Conservation (phyloP, 2,888 invertebrate genomes). For the Escarpia spicata region DNA sequence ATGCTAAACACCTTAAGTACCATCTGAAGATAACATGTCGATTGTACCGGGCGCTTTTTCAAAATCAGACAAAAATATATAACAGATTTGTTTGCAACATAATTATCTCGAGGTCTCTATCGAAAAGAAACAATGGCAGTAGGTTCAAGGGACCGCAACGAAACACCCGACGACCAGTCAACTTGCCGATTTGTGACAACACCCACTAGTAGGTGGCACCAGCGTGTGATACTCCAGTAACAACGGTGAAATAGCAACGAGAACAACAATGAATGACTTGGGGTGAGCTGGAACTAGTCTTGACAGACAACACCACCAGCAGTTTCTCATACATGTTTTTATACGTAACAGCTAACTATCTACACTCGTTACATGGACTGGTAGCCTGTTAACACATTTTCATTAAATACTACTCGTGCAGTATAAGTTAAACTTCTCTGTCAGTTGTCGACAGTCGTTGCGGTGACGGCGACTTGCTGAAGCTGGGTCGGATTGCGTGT, state of each 20-base stretch:
- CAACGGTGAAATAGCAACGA: not conserved
- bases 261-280: not conserved
- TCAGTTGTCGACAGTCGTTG: slow-evolving; percentile 13
- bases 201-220: not conserved
- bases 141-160: not conserved
- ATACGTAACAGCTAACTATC: not conserved
- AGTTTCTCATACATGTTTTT: not conserved
- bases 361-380: not conserved
- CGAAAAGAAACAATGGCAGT: not conserved
- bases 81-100: not conserved
- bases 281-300: not conserved
- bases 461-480: slow-evolving; percentile 5
- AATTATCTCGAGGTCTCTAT: not conserved
- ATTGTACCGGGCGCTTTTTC: not conserved
- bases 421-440: slow-evolving; percentile 10
- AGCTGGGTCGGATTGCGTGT: not conserved
- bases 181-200: not conserved
- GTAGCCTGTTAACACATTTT: not conserved
- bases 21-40: not conserved
- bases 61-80: not conserved
- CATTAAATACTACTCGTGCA: not conserved
- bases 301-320: not conserved
- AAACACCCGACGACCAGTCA: not conserved
- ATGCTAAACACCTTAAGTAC: slow-evolving; percentile 4
- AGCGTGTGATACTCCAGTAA: slow-evolving; percentile 14